Percentiles rank a stretch among this genome's conserved stretches.
Conservation (phyloP, 2,888 invertebrate species). For the Acanthosepion pharaonis region DNA sequence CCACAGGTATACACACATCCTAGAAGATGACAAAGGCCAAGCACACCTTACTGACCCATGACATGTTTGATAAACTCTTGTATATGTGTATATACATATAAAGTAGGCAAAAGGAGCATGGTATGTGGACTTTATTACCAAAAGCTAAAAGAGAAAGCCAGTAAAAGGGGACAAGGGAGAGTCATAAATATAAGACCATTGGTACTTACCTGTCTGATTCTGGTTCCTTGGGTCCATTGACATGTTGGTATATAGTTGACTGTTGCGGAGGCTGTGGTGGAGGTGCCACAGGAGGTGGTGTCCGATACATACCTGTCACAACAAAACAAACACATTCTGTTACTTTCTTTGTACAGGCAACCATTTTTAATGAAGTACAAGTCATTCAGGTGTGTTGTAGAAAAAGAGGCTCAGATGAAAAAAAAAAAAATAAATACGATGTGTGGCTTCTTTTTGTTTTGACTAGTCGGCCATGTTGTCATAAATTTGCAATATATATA, state of each 20-base stretch:
- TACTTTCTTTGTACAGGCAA: conserved; percentile 46
- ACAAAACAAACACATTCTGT: conserved; percentile 48
- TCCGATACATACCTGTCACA: conserved; percentile 53
- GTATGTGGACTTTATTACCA: neutral
- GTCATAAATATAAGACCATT: neutral
- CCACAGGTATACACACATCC: neutral
- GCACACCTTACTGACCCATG: neutral
- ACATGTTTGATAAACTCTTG: neutral
- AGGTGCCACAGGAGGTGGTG: conserved; percentile 54
- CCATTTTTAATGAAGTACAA: conserved; percentile 45
- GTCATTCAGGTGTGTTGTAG: neutral
- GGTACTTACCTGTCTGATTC: conserved; percentile 44
- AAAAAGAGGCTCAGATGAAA: neutral
- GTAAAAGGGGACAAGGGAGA: neutral
- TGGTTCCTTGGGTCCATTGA: conserved; percentile 48
- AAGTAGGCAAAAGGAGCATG: neutral
- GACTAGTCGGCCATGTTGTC: neutral
- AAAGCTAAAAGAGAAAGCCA: conserved; percentile 39
- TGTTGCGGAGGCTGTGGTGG: conserved; percentile 51
- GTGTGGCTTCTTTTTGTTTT: neutral
- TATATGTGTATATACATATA: neutral
- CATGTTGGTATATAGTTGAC: conserved; percentile 48
- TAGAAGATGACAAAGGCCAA: neutral
- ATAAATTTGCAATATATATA: neutral
- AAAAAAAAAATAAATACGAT: neutral